Base-by-base conservation (phyloP, 2,797 vertebrate genomes). In the Oryzias dopingdopingensis region DNA sequence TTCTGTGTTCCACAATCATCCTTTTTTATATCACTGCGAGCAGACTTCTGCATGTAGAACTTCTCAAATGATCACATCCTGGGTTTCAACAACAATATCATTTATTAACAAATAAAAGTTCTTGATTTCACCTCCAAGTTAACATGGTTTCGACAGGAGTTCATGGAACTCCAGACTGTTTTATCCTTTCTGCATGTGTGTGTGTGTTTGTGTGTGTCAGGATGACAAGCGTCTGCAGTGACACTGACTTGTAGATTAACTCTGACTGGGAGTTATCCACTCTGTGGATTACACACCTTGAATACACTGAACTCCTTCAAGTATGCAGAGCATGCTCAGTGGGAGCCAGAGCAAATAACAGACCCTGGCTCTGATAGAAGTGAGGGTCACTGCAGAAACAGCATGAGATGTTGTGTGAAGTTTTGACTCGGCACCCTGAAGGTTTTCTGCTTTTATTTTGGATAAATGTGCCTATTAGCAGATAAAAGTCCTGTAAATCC, bases 321-420 rank as follows among this genome's bases (percentile, higher is more conserved):
- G 66, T 48, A 67, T 22, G 68, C 4, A 0, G 41, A 29, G 32
- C 20, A 66, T 43, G 53, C 63, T 82, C 65, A 82, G 83, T 80
- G 72, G 86, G 52, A 87, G 67, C 76, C 62, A 82, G 74, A 84
- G 86, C 69, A 67, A 82, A 79, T 83, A 80, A 86, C 61, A 67
- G 73, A 76, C 41, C 48, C 6, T 0, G 51, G 62, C 79, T 83
- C 67, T 84, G 79, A 84, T 80, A 73, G 81, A 81, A 78, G 80
- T 71, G 67, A 67, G 63, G 71, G 63, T 56, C 77, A 70, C 52
- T 62, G 53, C 70, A 67, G 65, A 51, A 76, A 56, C 66, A 71
- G 51, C 56, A 40, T 75, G 79, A 83, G 73, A 74, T 61, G 62
- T 68, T 14, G 24, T 43, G n/a, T 15, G 29, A 14, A 17, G 61